Conservation (phyloP, 2,888 invertebrate genomes). For the Scaptomyza parva region DNA sequence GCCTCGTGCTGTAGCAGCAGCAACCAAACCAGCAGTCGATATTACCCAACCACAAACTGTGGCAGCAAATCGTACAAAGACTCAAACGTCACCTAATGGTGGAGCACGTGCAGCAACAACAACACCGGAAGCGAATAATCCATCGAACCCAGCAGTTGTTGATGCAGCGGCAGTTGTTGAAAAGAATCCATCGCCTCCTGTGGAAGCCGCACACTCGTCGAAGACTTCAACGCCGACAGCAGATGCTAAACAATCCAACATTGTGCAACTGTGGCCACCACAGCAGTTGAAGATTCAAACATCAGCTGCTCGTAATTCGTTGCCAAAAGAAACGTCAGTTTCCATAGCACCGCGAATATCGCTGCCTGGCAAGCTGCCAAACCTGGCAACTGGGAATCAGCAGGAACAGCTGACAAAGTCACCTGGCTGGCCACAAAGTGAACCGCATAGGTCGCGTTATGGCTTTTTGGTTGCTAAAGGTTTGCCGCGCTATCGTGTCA, state of each 20-base stretch:
- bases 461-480: slow-evolving; percentile 70
- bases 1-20: neutral
- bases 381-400: neutral
- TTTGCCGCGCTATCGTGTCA: slow-evolving; percentile 75
- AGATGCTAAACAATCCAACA: neutral
- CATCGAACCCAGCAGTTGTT: too few relatives aligned
- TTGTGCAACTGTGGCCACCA: neutral
- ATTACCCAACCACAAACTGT: neutral
- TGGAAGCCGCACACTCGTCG: neutral
- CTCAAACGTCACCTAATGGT: neutral
- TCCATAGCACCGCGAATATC: slow-evolving; percentile 5
- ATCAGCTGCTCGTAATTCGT: slow-evolving; percentile 11
- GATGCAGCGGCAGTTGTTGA: neutral
- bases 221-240: too few relatives aligned
- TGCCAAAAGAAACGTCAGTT: neutral
- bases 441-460: slow-evolving; percentile 22
- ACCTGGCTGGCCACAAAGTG: neutral
- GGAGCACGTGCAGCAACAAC: neutral
- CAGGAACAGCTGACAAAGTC: neutral
- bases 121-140: too few relatives aligned
- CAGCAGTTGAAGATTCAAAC: neutral
- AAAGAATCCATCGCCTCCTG: neutral
- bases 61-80: neutral
- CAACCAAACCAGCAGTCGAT: neutral
- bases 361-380: slow-evolving; percentile 2